Evolutionary conservation across 2,888 invertebrate genomes (phyloP).

Genomic region (Mantis religiosa): DNA sequence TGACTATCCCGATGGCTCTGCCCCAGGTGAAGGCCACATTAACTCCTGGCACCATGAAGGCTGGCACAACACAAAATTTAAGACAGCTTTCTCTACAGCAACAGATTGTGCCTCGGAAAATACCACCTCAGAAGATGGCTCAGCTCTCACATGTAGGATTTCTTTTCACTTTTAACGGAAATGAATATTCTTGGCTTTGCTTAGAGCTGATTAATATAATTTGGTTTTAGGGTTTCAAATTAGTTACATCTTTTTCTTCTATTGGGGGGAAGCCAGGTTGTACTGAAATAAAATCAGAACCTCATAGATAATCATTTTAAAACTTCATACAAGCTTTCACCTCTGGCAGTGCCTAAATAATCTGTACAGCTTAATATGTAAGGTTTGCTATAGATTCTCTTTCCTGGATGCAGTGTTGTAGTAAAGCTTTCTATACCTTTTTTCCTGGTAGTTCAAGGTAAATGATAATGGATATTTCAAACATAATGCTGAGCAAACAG

Average conservation of each 20-base stretch:
- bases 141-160: conserved; percentile 52
- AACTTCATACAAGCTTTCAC: background rate
- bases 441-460: background rate
- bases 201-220: background rate
- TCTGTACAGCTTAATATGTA: background rate
- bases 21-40: conserved; percentile 41
- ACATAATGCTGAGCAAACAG: background rate
- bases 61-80: conserved; percentile 59
- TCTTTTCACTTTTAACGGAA: background rate
- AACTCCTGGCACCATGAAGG: conserved; percentile 41
- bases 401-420: background rate
- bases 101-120: conserved; percentile 49
- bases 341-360: background rate
- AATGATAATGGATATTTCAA: background rate
- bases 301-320: background rate
- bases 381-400: background rate
- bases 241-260: background rate
- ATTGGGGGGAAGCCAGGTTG: background rate
- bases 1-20: conserved; percentile 51
- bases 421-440: background rate
- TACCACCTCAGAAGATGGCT: conserved; percentile 57
- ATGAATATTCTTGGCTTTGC: background rate
- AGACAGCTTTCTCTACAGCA: conserved; percentile 59
- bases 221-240: background rate
- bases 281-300: background rate